Conservation (phyloP, 2,797 vertebrate species). For the Carcharodon carcharias region DNA sequence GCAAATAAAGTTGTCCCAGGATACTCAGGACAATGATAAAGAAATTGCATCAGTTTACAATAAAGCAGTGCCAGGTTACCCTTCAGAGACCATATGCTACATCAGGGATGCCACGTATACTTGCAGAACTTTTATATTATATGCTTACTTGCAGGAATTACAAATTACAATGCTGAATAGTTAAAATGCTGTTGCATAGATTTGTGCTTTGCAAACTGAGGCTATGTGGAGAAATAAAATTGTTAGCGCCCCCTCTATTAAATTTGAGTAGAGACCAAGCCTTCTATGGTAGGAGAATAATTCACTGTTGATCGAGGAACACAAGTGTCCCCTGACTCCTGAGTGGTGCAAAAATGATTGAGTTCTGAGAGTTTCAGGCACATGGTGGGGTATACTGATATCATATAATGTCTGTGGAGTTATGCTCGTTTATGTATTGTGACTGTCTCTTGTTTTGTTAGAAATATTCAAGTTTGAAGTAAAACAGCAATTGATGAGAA, state of each 20-base stretch:
- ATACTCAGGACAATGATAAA: not conserved
- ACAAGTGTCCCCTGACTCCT: not conserved
- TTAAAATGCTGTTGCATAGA: not conserved
- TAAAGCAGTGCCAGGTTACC: not conserved
- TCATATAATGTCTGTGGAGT: too few species aligned
- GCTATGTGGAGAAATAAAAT: conserved; percentile 14
- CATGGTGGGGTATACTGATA: not conserved
- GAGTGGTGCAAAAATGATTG: not conserved
- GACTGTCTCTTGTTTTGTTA: not conserved
- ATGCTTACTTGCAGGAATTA: conserved; percentile 16
- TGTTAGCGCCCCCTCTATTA: not conserved
- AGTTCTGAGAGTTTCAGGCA: not conserved
- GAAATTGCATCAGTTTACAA: not conserved
- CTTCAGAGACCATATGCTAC: not conserved
- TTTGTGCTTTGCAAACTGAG: conserved; percentile 19
- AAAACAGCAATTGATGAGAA: not conserved
- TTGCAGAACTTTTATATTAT: not conserved
- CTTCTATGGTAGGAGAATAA: not conserved
- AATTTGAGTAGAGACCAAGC: not conserved
- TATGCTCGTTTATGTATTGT: not conserved
- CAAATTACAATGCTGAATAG: not conserved
- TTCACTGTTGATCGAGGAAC: not conserved
- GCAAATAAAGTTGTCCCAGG: not conserved
- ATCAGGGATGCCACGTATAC: not conserved
- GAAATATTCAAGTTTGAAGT: not conserved